These are phyloP conservation scores for Tichodroma muraria DNA, from an alignment of 2,113 vertebrate species.

Conservation along the genomic window DNA sequence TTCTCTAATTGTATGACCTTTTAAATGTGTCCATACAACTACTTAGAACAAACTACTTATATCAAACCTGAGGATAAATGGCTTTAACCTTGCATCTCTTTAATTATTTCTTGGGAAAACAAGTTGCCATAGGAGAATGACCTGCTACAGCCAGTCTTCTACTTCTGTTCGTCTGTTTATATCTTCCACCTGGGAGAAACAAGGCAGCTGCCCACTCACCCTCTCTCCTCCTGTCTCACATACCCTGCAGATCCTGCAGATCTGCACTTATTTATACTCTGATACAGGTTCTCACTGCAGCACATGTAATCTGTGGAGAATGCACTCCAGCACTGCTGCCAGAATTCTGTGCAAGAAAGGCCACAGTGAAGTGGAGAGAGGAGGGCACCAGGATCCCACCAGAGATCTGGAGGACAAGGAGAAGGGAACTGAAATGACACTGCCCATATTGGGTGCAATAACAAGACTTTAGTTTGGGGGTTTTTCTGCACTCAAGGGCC, in stretches of 20 bases:
- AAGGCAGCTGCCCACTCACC: neutral
- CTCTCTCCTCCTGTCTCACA: neutral
- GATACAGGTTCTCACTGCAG: fast-evolving
- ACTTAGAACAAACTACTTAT: neutral
- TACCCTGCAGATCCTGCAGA: neutral
- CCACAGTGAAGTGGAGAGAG: neutral
- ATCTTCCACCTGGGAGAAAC: neutral
- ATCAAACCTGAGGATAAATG: neutral
- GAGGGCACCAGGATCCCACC: neutral
- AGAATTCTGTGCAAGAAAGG: neutral
- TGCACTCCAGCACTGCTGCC: neutral
- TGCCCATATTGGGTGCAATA: fast-evolving
- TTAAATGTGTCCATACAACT: neutral
- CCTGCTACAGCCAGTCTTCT: neutral
- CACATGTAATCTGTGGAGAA: neutral
- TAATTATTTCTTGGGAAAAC: neutral
- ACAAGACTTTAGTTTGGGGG: neutral
- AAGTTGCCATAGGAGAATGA: neutral
- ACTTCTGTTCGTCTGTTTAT: neutral
- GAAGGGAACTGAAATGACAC: neutral
- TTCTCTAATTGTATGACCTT: neutral
- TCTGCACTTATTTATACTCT: neutral
- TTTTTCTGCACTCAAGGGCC: neutral
- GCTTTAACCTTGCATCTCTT: neutral
- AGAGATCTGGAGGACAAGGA: neutral